Evolutionary conservation across 2,888 invertebrate genomes (phyloP), one percentile per base, ranked within the genome.

Genomic region (Bembecia ichneumoniformis): DNA sequence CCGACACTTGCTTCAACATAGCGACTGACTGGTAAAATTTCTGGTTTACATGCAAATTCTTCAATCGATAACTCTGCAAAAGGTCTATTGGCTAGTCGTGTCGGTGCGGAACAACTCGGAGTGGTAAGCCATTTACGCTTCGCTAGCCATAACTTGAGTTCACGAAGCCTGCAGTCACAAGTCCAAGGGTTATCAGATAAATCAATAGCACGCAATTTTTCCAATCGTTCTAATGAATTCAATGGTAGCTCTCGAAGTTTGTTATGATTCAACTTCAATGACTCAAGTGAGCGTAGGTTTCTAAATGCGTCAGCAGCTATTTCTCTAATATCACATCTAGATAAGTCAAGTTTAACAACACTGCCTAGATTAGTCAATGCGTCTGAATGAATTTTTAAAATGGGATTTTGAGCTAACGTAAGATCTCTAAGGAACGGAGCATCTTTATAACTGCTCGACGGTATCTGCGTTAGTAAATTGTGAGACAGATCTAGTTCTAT

Each of bases 151-250:
- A 93, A 88, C 71, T 95, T 94, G 52, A 95, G 90, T 52, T 93
- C 92, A 47, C 96, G 88, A 52, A 96, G 75, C 17, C 94, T 91
- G 67, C 96, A 96, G 69, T 96, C 96, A 70, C 96, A 96, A 54
- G 92, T 90, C 96, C 96, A 96, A 0, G 94, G 95, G 77, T 96
- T 96, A 58, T 94, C 94, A 57, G 96, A 94, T 57, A 96, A 81
- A 68, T 95, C 94, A 54, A 96, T 92, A 43, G 93, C 93, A 70
- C 94, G 92, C 47, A 96, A 87, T 51, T 92, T 91, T 59, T 90
- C 91, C 51, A 94, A 71, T 48, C 91, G 91, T 71, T 93, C 93
- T 55, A 95, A 91, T 1, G 94, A 94, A 58, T 90, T 90, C 11
- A 92, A 89, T 47, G 92, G 89, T 57, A 95, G 74, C 54, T 93